phyloP scores from a whole-genome alignment of 2,888 invertebrate genomes.

The Cryptus viduatorius region DNA sequence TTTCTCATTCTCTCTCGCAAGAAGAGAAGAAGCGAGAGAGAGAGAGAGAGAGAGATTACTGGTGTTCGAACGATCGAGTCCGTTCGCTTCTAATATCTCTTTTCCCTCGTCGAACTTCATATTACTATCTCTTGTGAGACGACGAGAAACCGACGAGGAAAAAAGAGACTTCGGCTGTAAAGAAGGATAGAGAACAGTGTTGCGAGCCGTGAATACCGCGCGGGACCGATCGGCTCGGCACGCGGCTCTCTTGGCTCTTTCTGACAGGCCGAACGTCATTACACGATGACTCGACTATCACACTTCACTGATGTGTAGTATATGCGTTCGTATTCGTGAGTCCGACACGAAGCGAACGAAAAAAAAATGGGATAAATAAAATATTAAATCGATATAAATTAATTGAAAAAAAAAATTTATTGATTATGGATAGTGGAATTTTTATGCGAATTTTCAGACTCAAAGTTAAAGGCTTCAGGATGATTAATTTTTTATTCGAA shows the following conservation, averaged over 20 bases:
- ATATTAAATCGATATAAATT: conserved; percentile 18
- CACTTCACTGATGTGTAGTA: conserved; percentile 38
- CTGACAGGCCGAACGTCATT: conserved; percentile 83
- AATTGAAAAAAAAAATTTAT: conserved; percentile 30
- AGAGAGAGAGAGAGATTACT: conserved; percentile 12
- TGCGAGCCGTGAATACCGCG: conserved; percentile 28
- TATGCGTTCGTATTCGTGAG: conserved; percentile 10
- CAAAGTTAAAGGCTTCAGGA: too few relatives aligned
- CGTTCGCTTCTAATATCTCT: conserved; percentile 15
- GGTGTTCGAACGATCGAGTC: conserved; percentile 22
- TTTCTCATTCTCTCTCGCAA: background rate
- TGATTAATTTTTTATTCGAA: too few relatives aligned
- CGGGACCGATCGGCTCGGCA: conserved; percentile 53
- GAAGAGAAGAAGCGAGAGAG: background rate
- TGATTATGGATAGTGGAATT: background rate
- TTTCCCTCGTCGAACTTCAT: conserved; percentile 41
- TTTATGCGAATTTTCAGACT: too few relatives aligned
- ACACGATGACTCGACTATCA: conserved; percentile 84
- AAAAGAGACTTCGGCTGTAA: conserved; percentile 29
- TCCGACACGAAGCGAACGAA: background rate
- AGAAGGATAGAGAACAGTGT: conserved; percentile 37
- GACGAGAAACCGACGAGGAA: background rate
- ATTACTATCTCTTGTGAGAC: background rate
- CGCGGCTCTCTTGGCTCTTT: conserved; percentile 54
- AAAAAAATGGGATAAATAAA: background rate